Base-by-base conservation (phyloP, 2,113 vertebrate genomes). In the Pantherophis guttatus region DNA sequence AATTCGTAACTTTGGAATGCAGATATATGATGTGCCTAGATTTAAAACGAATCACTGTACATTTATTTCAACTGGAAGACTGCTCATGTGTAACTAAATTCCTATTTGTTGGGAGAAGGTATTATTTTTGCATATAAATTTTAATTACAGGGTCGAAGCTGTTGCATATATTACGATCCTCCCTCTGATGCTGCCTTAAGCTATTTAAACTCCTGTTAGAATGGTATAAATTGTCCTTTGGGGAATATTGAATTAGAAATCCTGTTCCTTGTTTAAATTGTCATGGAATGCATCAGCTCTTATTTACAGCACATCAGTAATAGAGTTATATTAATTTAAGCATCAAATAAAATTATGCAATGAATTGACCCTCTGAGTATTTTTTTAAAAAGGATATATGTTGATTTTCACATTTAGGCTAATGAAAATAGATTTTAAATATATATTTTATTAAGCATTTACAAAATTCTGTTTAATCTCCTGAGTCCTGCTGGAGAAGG, bases 281-380 rank as follows among this genome's bases (percentile, higher is more conserved):
- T 91, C 39, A 57, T 26, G 39, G 54, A 91, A 26, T 62, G 24
- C 19, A 19, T 86, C 55, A 59, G 55, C 54, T 87, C 39, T 91
- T 91, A 48, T 62, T 91, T 91, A 52, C 44, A 87, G 44, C 86
- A 33, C 24, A 50, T 21, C 26, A 59, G 54, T 86, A 91, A 39
- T 33, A 91, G 75, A 59, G 54, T 59, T 87, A 62, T 87, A 91
- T 91, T 87, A 59, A 91, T 91, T 87, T 52, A 91, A 85, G 91
- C 9, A 59, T 26, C 26, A 52, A 62, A 91, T 62, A 91, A 50
- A 91, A 87, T 52, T 57, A 62, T 57, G 55, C 91, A 87, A 62
- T 87, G 55, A 91, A 91, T 91, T 91, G 85, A 87, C 9, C 62
- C 48, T 86, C 29, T 57, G 13, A 62, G 10, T 50, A 15, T 55